phyloP scores from a whole-genome alignment of 2,888 invertebrate genomes.

The Aphrophora alni region DNA sequence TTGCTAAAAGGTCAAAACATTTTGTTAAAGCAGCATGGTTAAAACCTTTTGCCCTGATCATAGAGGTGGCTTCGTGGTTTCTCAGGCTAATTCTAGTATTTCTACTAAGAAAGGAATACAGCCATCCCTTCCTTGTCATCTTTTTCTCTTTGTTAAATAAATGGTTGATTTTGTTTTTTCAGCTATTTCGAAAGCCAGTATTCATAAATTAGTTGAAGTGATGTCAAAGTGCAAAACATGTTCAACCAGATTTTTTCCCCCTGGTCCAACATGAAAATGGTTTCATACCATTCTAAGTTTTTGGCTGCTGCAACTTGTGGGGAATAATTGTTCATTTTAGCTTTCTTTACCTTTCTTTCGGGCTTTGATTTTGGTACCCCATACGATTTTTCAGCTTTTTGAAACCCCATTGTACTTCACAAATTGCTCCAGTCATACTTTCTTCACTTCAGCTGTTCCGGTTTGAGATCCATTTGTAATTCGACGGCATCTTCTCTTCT shows the following conservation, averaged over 20 bases:
- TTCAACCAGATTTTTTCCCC: constrained; percentile 28
- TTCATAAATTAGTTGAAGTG: constrained; percentile 37
- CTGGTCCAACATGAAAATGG: constrained; percentile 34
- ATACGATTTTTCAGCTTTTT: constrained; percentile 22
- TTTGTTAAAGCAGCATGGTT: constrained; percentile 37
- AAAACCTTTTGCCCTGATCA: constrained; percentile 43
- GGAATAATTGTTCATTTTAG: neutral
- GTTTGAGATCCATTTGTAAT: constrained; percentile 8
- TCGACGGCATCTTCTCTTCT: constrained; percentile 23
- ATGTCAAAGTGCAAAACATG: constrained; percentile 40
- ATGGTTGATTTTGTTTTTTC: constrained; percentile 42
- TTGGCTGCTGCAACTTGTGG: constrained; percentile 16
- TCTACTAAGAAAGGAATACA: constrained; percentile 39
- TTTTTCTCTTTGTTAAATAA: constrained; percentile 41
- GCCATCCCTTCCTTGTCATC: constrained; percentile 43
- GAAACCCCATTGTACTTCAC: neutral
- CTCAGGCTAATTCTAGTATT: constrained; percentile 35
- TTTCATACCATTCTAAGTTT: constrained; percentile 26
- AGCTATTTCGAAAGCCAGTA: constrained; percentile 42
- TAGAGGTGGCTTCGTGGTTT: constrained; percentile 41
- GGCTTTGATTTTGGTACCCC: constrained; percentile 32
- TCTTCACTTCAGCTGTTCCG: neutral
- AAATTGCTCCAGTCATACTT: neutral
- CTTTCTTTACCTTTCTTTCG: constrained; percentile 27
- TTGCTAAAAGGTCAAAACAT: constrained; percentile 36